Percentiles rank a stretch among this genome's conserved stretches.
These are phyloP conservation scores for Antheraea yamamai DNA, from an alignment of 2,888 invertebrate species.

Conservation along the genomic window DNA sequence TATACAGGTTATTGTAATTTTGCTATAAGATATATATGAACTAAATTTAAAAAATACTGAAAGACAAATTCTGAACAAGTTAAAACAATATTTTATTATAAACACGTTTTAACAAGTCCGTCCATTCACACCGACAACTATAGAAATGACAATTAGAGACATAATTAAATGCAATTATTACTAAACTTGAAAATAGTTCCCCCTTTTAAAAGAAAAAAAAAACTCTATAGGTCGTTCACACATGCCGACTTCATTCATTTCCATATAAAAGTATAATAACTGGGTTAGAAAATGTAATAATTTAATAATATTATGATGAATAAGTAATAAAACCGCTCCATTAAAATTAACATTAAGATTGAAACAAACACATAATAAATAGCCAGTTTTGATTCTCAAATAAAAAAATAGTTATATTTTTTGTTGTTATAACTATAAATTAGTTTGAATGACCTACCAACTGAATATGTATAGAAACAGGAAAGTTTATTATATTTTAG, in stretches of 20 bases:
- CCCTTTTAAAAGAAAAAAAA: background rate
- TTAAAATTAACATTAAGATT: background rate
- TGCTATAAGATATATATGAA: background rate
- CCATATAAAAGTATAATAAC: background rate
- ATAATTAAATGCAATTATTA: background rate
- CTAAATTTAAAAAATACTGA: background rate
- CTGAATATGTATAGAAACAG: background rate
- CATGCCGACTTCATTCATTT: background rate
- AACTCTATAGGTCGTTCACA: background rate
- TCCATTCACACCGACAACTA: background rate
- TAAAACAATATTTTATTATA: background rate
- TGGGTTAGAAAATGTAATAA: background rate
- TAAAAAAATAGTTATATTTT: too few species aligned
- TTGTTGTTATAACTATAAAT: background rate
- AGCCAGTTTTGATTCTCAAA: background rate
- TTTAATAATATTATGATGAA: background rate
- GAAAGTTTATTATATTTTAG: background rate
- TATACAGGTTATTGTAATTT: too few species aligned
- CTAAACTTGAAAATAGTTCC: background rate
- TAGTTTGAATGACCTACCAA: background rate
- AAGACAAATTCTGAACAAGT: background rate
- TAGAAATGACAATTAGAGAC: background rate
- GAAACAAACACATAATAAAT: background rate
- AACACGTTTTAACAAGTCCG: background rate
- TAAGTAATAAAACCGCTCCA: background rate